A percentile compares a stretch with the other conserved stretches of the same genome.
These are phyloP conservation scores for Himalopsyche anomala DNA, from an alignment of 2,888 invertebrate genomes.

Conservation along the genomic window DNA sequence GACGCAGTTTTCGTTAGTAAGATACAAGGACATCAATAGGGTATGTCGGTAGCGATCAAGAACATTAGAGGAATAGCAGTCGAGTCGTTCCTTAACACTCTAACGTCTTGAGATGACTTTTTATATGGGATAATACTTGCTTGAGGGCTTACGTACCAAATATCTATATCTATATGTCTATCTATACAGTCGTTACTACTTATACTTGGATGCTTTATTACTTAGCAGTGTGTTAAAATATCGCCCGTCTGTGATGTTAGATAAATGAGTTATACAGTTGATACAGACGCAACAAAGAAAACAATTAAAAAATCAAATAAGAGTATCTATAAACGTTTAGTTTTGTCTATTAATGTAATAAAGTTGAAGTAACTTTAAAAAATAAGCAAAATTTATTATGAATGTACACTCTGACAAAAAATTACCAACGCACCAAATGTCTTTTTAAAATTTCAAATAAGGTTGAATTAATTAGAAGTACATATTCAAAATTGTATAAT, in stretches of 20 bases:
- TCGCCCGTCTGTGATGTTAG: neutral
- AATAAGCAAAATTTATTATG: too few relatives aligned
- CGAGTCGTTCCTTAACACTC: slow-evolving; percentile 51
- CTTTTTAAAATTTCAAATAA: too few relatives aligned
- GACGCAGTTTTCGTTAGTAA: slow-evolving; percentile 50
- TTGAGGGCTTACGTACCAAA: neutral
- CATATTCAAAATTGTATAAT: too few relatives aligned
- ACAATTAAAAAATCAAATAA: too few relatives aligned
- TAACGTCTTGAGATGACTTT: slow-evolving; percentile 34
- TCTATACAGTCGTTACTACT: neutral
- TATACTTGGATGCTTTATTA: neutral
- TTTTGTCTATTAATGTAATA: too few relatives aligned
- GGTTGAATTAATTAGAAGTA: too few relatives aligned
- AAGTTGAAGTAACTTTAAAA: too few relatives aligned
- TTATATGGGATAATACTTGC: slow-evolving; percentile 26
- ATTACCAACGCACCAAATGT: too few relatives aligned
- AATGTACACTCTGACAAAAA: too few relatives aligned
- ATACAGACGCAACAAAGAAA: neutral
- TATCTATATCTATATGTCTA: neutral
- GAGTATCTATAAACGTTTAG: too few relatives aligned
- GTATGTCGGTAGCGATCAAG: slow-evolving; percentile 57
- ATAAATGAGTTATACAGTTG: neutral
- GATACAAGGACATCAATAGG: slow-evolving; percentile 59
- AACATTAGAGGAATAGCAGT: slow-evolving; percentile 51
- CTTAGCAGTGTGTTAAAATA: neutral